phyloP scores from a whole-genome alignment of 1,140 invertebrate genomes.

The Drosophila orosa region DNA sequence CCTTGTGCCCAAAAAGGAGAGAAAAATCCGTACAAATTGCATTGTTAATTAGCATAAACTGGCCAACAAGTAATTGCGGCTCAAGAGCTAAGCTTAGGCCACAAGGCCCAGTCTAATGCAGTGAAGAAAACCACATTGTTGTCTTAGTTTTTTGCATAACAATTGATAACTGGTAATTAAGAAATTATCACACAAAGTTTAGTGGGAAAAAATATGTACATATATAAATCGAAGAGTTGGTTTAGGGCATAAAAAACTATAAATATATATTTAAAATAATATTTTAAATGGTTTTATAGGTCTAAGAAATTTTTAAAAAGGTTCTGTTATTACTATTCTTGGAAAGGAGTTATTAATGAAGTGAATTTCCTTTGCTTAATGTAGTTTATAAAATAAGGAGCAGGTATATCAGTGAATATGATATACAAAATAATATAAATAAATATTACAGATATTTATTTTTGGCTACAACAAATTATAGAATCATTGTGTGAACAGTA shows the following conservation, averaged over 20 bases:
- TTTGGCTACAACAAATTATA: neutral
- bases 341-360: neutral
- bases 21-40: slow-evolving; percentile 59
- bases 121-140: slow-evolving; percentile 13
- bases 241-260: neutral
- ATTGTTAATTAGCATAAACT: slow-evolving; percentile 74
- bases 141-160: neutral
- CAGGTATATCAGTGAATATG: accelerated
- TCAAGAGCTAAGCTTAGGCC: slow-evolving; percentile 24
- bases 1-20: slow-evolving; percentile 47
- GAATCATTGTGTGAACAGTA: neutral
- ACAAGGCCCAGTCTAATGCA: slow-evolving; percentile 8
- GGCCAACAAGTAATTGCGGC: slow-evolving; percentile 59
- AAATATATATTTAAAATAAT: neutral
- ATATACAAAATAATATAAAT: neutral
- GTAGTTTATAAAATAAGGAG: neutral
- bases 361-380: no score
- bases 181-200: neutral
- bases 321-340: neutral
- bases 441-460: no score
- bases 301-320: neutral
- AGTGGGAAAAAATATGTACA: neutral
- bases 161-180: neutral
- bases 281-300: neutral
- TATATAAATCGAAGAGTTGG: neutral